These are phyloP conservation scores for Tenebrosternarchus preto DNA, from an alignment of 2,113 vertebrate genomes.

Conservation along the genomic window DNA sequence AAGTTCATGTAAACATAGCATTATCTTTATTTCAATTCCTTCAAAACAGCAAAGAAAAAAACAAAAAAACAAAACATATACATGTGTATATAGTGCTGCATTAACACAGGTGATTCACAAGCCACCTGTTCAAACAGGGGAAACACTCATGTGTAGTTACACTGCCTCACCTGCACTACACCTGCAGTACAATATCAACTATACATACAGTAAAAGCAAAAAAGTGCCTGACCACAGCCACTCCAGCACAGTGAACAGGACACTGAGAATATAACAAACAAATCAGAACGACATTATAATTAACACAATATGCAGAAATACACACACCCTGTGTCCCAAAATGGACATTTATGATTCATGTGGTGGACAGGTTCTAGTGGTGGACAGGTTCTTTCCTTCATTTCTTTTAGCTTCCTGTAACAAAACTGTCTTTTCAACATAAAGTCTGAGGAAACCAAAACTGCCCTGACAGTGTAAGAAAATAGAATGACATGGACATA, in stretches of 20 bases:
- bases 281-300: not conserved
- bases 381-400: not conserved
- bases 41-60: slow-evolving; percentile 18
- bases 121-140: too few species aligned
- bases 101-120: too few species aligned
- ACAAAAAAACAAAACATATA: too few species aligned
- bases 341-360: not conserved
- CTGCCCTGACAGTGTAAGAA: not conserved
- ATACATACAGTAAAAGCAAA: not conserved
- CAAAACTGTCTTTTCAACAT: not conserved
- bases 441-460: not conserved
- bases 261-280: not conserved
- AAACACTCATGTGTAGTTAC: not conserved
- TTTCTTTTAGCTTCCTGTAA: not conserved
- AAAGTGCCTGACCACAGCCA: not conserved
- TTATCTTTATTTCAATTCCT: slow-evolving; percentile 41
- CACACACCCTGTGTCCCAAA: slow-evolving; percentile 16
- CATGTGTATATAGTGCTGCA: too few species aligned
- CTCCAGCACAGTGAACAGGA: not conserved
- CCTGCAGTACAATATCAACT: not conserved
- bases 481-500: not conserved
- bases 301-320: slow-evolving; percentile 29
- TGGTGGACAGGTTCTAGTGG: not conserved
- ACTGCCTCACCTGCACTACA: not conserved
- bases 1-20: slow-evolving; percentile 30